These are phyloP conservation scores for Arctia plantaginis DNA, from an alignment of 2,888 invertebrate genomes.

Conservation along the genomic window DNA sequence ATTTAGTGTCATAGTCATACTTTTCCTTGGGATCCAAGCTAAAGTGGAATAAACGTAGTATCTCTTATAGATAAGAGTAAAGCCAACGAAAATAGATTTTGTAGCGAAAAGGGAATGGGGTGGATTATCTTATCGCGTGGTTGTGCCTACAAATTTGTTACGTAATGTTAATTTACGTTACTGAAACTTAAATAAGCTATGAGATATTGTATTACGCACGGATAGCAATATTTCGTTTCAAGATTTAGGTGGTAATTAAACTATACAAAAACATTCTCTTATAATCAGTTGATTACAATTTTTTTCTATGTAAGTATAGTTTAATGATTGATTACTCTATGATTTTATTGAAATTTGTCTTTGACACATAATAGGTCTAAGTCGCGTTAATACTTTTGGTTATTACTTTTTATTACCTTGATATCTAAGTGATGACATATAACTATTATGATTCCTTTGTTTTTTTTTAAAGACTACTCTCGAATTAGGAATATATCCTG, in stretches of 20 bases:
- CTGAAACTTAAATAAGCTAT: constrained; percentile 39
- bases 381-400: no score
- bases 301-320: neutral
- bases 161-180: constrained; percentile 35
- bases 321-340: neutral
- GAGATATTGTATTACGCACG: neutral
- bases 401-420: no score
- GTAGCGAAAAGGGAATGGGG: constrained; percentile 30
- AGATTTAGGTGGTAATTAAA: neutral
- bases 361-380: no score
- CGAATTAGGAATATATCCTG: no score
- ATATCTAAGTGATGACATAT: no score
- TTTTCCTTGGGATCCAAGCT: neutral
- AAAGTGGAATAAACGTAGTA: neutral
- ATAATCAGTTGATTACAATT: neutral
- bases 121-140: constrained; percentile 37
- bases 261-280: neutral
- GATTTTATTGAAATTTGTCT: neutral
- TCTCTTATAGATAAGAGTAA: constrained; percentile 37
- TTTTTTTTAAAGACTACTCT: no score
- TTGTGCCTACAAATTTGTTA: constrained; percentile 36
- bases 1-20: constrained; percentile 5
- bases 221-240: neutral
- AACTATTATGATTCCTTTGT: no score
- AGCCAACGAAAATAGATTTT: constrained; percentile 40